Conservation (phyloP, 2,888 invertebrate genomes). For the Falcaria lacertinaria region DNA sequence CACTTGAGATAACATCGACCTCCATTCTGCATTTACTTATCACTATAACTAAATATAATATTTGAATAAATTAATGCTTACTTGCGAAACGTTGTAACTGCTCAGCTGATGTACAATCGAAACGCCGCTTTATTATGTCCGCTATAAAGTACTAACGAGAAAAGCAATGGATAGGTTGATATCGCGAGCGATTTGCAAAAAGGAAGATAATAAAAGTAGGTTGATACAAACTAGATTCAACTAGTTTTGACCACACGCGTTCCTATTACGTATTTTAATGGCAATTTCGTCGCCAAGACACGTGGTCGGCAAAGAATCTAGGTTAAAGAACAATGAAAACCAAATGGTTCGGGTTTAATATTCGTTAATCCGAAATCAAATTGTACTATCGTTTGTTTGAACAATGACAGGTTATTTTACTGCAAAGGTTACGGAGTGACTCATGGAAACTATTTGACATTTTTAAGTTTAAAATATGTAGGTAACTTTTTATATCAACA, state of each 20-base stretch:
- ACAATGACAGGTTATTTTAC: too few species aligned
- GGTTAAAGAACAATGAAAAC: background rate
- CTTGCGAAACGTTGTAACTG: conserved; percentile 23
- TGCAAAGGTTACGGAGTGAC: too few species aligned
- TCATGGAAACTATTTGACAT: too few species aligned
- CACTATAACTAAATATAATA: conserved; percentile 50
- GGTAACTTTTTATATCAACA: too few species aligned
- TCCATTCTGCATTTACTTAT: conserved; percentile 61
- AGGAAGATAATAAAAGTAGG: conserved; percentile 67
- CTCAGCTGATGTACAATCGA: conserved; percentile 1
- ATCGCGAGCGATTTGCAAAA: conserved; percentile 58
- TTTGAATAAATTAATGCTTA: conserved; percentile 53
- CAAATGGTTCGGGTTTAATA: background rate
- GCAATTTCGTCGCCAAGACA: conserved; percentile 2
- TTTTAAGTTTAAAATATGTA: too few species aligned
- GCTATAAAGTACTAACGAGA: conserved; percentile 15
- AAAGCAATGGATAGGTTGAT: conserved; percentile 15
- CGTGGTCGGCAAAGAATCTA: background rate
- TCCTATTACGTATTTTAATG: conserved; percentile 34
- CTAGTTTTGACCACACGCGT: conserved; percentile 36
- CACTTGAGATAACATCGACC: conserved; percentile 51
- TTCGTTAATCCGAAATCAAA: too few species aligned
- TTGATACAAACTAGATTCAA: conserved; percentile 47
- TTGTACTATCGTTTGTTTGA: too few species aligned
- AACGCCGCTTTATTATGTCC: conserved; percentile 4